Evolutionary conservation across 2,797 vertebrate genomes (phyloP).

Genomic region (Tarsius wallacei): DNA sequence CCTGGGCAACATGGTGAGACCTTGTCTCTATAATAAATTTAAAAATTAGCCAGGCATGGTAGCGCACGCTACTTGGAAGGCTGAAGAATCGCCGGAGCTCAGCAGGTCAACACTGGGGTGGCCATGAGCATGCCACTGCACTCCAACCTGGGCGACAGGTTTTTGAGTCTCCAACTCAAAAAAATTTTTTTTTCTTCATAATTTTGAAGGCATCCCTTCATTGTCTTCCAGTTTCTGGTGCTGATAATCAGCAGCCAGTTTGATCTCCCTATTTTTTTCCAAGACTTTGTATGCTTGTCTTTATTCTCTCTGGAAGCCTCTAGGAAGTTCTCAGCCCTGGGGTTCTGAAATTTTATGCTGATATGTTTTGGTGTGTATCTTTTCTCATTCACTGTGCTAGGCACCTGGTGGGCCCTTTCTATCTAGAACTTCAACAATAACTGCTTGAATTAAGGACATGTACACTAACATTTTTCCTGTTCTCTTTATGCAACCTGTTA

Average conservation of each 20-base stretch:
- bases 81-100: background rate
- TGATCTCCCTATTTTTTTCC: background rate
- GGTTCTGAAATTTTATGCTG: background rate
- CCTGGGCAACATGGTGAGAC: background rate
- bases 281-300: background rate
- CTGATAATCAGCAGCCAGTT: background rate
- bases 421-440: conserved; percentile 8
- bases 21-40: background rate
- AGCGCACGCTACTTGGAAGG: background rate
- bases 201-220: background rate
- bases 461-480: background rate
- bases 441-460: conserved; percentile 10
- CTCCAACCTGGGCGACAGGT: background rate
- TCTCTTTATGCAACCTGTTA: background rate
- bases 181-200: background rate
- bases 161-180: background rate
- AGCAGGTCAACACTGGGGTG: background rate
- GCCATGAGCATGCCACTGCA: accelerated
- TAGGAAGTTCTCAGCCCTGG: background rate
- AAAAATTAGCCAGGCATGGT: background rate
- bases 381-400: no score
- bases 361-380: no score
- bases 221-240: conserved; percentile 5
- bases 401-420: background rate
- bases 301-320: background rate